These are phyloP conservation scores for Threskiornis aethiopicus DNA, from an alignment of 2,797 vertebrate species.

Conservation along the genomic window DNA sequence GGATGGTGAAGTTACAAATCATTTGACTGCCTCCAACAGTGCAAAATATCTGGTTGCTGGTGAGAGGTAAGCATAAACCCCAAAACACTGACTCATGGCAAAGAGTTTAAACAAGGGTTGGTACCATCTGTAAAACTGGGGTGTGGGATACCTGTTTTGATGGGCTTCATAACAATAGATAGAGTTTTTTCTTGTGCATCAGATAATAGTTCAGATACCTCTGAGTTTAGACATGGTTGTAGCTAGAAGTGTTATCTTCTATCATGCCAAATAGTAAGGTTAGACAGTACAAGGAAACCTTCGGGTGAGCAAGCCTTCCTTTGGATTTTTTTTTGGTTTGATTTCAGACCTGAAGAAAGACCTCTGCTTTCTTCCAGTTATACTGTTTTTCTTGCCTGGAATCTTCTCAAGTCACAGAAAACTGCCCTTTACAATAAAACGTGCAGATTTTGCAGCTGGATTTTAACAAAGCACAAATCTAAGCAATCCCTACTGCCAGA, in stretches of 20 bases:
- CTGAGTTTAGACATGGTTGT: no score
- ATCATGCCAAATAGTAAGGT: neutral
- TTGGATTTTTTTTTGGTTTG: neutral
- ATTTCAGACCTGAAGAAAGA: neutral
- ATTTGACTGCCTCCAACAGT: neutral
- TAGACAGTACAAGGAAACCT: neutral
- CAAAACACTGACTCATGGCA: accelerated
- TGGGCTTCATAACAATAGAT: neutral
- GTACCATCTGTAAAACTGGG: neutral
- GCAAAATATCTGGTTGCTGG: neutral
- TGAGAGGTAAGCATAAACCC: neutral
- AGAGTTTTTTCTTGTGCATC: no score
- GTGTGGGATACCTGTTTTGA: neutral
- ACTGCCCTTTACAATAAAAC: accelerated
- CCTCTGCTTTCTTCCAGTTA: neutral
- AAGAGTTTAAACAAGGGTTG: neutral
- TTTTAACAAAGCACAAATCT: neutral
- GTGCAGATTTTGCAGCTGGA: neutral
- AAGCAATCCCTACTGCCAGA: neutral
- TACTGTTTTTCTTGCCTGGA: neutral
- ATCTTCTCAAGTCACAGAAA: neutral
- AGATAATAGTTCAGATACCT: no score
- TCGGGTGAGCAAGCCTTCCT: neutral
- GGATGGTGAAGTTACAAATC: neutral
- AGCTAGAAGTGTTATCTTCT: no score